Evolutionary conservation across 2,888 invertebrate species (phyloP), one percentile per base, ranked within the genome.

Genomic region (Drosophila birchii): DNA sequence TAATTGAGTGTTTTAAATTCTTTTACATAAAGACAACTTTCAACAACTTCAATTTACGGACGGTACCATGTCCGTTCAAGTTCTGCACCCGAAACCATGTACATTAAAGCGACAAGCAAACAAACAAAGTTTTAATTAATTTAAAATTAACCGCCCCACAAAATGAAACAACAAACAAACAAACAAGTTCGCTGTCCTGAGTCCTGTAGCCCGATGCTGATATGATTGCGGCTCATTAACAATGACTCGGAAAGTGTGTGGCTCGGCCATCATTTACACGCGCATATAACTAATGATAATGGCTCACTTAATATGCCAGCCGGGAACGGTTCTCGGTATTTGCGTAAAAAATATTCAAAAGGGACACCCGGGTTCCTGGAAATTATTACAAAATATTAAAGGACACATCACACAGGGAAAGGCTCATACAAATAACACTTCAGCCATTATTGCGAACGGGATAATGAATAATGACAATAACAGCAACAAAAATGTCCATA

Each of bases 281-380:
- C 68, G 34, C 64, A 62, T 70, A 80, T 80, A 80, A 81, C 78
- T 80, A 80, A 82, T 82, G 80, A 67, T 82, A 81, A 81, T 80
- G 70, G 75, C 73, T 71, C 75, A 80, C 78, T 80, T 78, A 78
- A 79, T 80, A 79, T 75, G 79, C 66, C 64, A 47, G 36, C 55
- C 60, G 69, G 63, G 43, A 57, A 47, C 41, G 67, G 69, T 68
- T 60, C 62, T 41, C 73, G 69, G 76, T 80, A 78, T 79, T 80
- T 78, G 60, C 77, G 72, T 64, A 62, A 36, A 68, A 71, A 55
- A 56, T 75, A 66, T 60, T 44, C 60, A 73, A 72, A 78, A 64
- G 57, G 49, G 58, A 51, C 54, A 16, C 9, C 16, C 26, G 16
- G 61, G 39, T 29, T 41, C 55, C 66, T 55, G 49, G 14, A 67